These are phyloP conservation scores for Drosophila tripunctata DNA, from an alignment of 2,888 invertebrate genomes.

Conservation along the genomic window DNA sequence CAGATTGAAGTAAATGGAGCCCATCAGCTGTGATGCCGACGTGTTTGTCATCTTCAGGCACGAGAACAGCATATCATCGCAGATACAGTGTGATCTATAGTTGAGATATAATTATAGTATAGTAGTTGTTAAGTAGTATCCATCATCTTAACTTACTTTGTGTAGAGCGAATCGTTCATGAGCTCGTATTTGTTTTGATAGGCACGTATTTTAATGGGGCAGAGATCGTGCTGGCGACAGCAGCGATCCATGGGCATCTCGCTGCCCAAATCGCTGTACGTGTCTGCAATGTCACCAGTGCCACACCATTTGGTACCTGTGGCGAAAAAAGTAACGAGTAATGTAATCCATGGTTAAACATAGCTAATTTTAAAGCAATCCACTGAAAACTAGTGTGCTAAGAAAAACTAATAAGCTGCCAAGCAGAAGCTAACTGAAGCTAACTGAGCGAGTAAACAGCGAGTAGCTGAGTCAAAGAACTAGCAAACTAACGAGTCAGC, in stretches of 20 bases:
- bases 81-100: conserved; percentile 91
- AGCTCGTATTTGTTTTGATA: conserved; percentile 89
- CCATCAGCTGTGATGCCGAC: conserved; percentile 90
- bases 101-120: background rate
- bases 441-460: no score
- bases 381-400: background rate
- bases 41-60: conserved; percentile 91
- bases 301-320: conserved; percentile 97
- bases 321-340: conserved; percentile 23
- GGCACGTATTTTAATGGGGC: conserved; percentile 90
- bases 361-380: background rate
- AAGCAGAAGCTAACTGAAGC: no score
- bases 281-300: conserved; percentile 92
- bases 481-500: no score
- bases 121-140: no score
- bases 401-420: no score
- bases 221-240: conserved; percentile 95
- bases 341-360: background rate
- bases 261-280: conserved; percentile 93
- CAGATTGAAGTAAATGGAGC: conserved; percentile 93
- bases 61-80: conserved; percentile 92
- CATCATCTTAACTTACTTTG: conserved; percentile 87
- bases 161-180: conserved; percentile 92
- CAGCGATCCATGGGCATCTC: conserved; percentile 90
- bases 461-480: no score